Base-by-base conservation (phyloP, 2,797 vertebrate genomes). In the Pelobates cultripes region DNA sequence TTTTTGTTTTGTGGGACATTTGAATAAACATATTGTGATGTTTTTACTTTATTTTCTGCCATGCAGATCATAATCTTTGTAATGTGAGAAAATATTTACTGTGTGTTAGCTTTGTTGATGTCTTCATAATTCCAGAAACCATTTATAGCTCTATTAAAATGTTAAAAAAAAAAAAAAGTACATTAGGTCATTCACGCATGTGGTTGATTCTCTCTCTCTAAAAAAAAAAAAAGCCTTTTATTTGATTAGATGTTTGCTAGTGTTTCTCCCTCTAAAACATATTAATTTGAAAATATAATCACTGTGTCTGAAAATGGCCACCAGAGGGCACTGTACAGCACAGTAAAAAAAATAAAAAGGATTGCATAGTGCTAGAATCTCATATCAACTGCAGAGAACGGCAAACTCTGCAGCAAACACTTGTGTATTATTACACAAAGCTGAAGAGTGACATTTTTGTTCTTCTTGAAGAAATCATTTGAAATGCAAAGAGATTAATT, bases 281-380 rank as follows among this genome's bases (percentile, higher is more conserved):
- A 69, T 64, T 57, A 40, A 73, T 43, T 44, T 75, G 15, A 63
- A 63, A 6, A 44, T 1, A 64, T 45, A 44, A 43, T 64, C 3
- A 14, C 3, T 70, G 40, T 78, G 66, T 67, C 57, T 71, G 40
- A 7, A 0, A 0, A 57, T 55, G 88, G 76, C 90, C 93, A 88
- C 92, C 87, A 92, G 93, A 93, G 93, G 92, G 91, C 92, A 92
- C 90, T 88, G 88, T 87, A 86, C 85, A 63, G 92, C 88, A 70
- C 7, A 14, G 82, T 87, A 83, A 78, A 64, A 14, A 6, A 61
- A 4, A n/a, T n/a, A n/a, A 60, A 60, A 60, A 51, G 2, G 4
- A 57, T 57, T 57, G 28, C 6, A 64, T 64, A 12, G 12, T n/a
- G 3, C 4, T 60, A 64, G 61, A 64, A 64, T 17, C n/a, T 17